Conservation (phyloP, 1,140 invertebrate genomes). For the Acromyrmex heyeri region DNA sequence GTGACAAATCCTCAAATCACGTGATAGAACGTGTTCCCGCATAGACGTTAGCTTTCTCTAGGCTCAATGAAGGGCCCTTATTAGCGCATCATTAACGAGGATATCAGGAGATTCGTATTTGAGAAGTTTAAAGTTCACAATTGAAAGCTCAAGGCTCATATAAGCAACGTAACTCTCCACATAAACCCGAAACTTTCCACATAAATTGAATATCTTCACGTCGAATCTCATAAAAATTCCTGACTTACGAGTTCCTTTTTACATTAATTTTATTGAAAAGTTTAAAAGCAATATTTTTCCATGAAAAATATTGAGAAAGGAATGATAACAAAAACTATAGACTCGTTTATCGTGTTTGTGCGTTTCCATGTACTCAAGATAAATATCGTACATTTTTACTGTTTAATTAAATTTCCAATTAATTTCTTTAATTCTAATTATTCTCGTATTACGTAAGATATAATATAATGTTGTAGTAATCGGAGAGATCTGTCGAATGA, state of each 20-base stretch:
- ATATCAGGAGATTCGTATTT: slow-evolving; percentile 11
- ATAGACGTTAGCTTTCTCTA: slow-evolving; percentile 24
- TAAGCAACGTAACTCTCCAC: background rate
- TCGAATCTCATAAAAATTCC: background rate
- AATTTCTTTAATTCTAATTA: slow-evolving; percentile 4
- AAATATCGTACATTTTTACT: background rate
- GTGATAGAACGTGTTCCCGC: background rate
- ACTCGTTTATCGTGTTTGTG: background rate
- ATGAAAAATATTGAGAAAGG: background rate
- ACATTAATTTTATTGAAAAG: background rate
- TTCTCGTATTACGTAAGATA: slow-evolving; percentile 3
- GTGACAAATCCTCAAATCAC: slow-evolving; percentile 53
- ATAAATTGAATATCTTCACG: background rate
- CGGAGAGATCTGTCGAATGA: background rate
- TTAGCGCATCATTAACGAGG: background rate
- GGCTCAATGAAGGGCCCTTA: background rate
- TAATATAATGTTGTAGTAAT: background rate
- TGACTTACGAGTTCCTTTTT: background rate
- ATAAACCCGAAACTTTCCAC: background rate
- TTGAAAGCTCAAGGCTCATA: background rate
- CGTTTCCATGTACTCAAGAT: background rate
- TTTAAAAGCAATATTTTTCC: background rate
- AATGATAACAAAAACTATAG: background rate
- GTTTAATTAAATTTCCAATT: slow-evolving; percentile 53
- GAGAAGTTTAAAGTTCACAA: background rate